Conservation (phyloP, 2,888 invertebrate species). For the Scotopteryx bipunctaria region DNA sequence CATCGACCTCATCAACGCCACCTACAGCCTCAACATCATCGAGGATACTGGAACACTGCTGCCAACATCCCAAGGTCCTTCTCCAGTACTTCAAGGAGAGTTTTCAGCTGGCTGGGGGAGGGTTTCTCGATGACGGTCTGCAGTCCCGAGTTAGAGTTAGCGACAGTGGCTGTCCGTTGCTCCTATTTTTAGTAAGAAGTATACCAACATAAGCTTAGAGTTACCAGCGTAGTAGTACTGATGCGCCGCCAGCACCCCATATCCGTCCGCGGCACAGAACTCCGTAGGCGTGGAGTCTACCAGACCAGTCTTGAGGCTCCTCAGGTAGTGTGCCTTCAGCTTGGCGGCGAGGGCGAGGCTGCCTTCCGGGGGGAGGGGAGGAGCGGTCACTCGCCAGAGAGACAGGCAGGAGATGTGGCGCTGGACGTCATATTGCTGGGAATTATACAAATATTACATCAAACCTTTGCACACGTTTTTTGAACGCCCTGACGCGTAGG, state of each 20-base stretch:
- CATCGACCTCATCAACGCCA: too few species aligned
- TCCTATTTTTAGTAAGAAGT: too few species aligned
- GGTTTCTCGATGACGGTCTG: too few species aligned
- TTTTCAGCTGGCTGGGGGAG: too few species aligned
- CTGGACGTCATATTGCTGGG: conserved; percentile 89
- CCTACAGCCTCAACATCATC: too few species aligned
- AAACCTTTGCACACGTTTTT: too few species aligned
- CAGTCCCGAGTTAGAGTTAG: too few species aligned
- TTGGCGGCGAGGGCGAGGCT: conserved; percentile 84
- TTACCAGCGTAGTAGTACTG: conserved; percentile 82
- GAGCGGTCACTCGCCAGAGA: conserved; percentile 88
- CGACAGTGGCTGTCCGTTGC: too few species aligned
- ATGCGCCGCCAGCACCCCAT: conserved; percentile 90
- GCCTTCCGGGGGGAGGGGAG: conserved; percentile 78
- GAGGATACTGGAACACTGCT: too few species aligned
- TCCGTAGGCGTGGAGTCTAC: conserved; percentile 85
- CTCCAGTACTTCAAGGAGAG: too few species aligned
- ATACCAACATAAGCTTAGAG: conserved; percentile 5
- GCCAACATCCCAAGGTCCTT: too few species aligned
- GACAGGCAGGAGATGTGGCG: conserved; percentile 91
- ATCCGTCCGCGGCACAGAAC: conserved; percentile 90
- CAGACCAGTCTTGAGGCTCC: conserved; percentile 77
- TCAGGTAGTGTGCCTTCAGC: conserved; percentile 86
- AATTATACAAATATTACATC: neutral
- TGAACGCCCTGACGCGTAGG: too few species aligned